A percentile compares a stretch with the other conserved stretches of the same genome.
Evolutionary conservation across 1,140 invertebrate species (phyloP).

Genomic region (Atta colombica): DNA sequence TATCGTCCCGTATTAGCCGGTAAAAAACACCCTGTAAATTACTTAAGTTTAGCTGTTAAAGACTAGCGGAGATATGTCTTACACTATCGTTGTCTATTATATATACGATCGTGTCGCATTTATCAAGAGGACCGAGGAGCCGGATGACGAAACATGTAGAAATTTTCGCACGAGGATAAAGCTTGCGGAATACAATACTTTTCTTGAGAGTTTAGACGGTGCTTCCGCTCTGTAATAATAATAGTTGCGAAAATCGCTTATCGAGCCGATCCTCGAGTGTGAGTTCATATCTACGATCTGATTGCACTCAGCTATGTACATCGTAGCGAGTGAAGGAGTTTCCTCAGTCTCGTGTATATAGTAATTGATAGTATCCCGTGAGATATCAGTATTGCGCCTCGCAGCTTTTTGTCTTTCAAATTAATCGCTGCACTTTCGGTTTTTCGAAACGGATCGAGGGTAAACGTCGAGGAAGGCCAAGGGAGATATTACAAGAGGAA

Average conservation of each 20-base stretch:
- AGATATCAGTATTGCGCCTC: constrained; percentile 53
- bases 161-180: constrained; percentile 49
- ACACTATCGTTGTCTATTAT: constrained; percentile 81
- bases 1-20: constrained; percentile 51
- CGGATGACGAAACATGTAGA: not conserved
- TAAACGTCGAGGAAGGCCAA: constrained; percentile 46
- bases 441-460: constrained; percentile 58
- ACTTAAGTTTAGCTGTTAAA: constrained; percentile 79
- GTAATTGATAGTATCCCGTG: constrained; percentile 37
- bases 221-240: constrained; percentile 61
- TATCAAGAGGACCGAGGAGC: constrained; percentile 46
- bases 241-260: constrained; percentile 34
- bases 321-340: not conserved
- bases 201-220: constrained; percentile 42
- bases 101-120: constrained; percentile 60
- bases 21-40: constrained; percentile 75
- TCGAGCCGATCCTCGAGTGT: constrained; percentile 25
- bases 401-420: constrained; percentile 53
- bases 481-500: not conserved
- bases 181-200: not conserved
- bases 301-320: constrained; percentile 19
- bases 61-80: constrained; percentile 64
- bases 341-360: constrained; percentile 35
- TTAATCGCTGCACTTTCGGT: constrained; percentile 47
- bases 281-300: constrained; percentile 28